Base-by-base conservation (phyloP, 2,888 invertebrate species). In the Kryphioiulus occultus region DNA sequence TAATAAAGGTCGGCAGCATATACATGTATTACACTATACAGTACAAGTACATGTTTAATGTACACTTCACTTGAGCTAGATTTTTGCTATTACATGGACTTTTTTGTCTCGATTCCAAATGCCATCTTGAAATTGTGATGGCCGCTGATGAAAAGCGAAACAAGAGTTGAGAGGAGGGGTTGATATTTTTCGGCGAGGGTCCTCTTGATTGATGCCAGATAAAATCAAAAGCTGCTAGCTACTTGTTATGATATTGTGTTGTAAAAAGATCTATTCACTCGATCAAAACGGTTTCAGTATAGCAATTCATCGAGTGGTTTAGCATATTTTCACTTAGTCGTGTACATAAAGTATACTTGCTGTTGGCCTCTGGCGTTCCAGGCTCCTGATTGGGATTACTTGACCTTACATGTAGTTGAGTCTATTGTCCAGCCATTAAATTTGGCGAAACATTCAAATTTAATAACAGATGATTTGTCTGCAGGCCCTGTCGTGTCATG, bases 191-290 rank as follows among this genome's bases (percentile, higher is more conserved):
- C 59, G n/a, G 1, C n/a, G 59, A 59, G 22, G 22, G 59, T 22
- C 9, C 59, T 22, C 22, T 59, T 59, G 59, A 59, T 59, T n/a
- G 59, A 59, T 59, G 22, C 59, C 59, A 22, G 59, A 59, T 59
- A 59, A 59, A 59, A 59, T 59, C 59, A 59, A 59, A 59, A 59
- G 59, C 59, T 59, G 59, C 59, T 59, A 59, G 59, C 59, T 59
- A 59, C 59, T 59, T 59, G 59, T 59, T 59, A 59, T 59, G 59
- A 59, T 22, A 59, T 59, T 22, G 15, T 3, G 59, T 59, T 59
- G 59, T 59, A 59, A 59, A 59, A 59, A 59, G 59, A 59, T 59
- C 59, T 59, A 59, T 59, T 59, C 59, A 59, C 59, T 59, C n/a
- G 59, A 59, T 59, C 22, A 22, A 59, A 59, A 59, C 59, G 59